Conservation (phyloP, 1,140 invertebrate species). For the Nephila pilipes region DNA sequence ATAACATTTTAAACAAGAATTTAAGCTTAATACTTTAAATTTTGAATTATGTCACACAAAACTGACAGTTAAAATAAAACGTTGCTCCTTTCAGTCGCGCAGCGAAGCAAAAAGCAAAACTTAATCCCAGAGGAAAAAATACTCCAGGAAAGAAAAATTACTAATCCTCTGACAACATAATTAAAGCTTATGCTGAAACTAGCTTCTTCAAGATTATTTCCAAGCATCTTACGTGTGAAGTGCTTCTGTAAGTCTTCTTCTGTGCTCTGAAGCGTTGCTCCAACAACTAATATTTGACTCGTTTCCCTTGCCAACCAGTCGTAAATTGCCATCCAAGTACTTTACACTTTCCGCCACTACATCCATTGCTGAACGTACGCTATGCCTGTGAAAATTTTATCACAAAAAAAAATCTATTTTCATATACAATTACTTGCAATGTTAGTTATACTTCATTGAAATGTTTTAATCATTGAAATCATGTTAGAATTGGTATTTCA, state of each 20-base stretch:
- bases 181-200: not conserved
- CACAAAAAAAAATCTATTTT: not conserved
- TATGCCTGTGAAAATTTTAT: conserved; percentile 36
- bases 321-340: conserved; percentile 61
- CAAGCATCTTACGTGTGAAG: conserved; percentile 51
- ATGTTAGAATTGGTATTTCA: too few species aligned
- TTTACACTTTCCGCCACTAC: conserved; percentile 57
- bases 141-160: not conserved
- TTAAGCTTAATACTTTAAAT: too few species aligned
- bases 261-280: conserved; percentile 49
- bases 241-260: conserved; percentile 28
- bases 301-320: not conserved
- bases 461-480: too few species aligned
- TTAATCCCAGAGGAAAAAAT: not conserved
- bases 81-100: too few species aligned
- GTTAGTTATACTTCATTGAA: too few species aligned
- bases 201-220: not conserved
- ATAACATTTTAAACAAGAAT: too few species aligned
- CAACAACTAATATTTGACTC: conserved; percentile 55
- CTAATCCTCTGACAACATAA: not conserved
- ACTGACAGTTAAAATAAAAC: too few species aligned
- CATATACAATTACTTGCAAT: not conserved
- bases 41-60: too few species aligned
- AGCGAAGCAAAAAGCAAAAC: not conserved
- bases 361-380: conserved; percentile 68